Conservation (phyloP, 2,113 vertebrate species). For the Gymnarchus niloticus region DNA sequence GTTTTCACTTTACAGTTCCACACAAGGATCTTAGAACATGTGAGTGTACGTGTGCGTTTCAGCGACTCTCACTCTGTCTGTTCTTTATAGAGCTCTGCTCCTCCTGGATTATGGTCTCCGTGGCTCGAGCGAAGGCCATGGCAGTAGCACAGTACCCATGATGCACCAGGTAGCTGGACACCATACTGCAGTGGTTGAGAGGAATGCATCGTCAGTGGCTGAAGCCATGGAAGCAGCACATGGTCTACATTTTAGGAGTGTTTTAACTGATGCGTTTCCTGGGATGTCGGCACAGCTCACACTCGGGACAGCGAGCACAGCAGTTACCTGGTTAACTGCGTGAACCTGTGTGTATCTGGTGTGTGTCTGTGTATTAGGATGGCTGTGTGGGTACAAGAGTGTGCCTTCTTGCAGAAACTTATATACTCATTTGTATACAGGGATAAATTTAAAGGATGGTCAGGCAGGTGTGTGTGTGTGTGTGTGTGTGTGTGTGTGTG, state of each 20-base stretch:
- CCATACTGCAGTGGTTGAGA: slow-evolving; percentile 73
- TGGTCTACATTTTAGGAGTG: too few species aligned
- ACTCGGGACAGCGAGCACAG: not conserved
- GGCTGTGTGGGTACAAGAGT: not conserved
- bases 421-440: too few species aligned
- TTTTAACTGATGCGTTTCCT: not conserved
- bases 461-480: not conserved
- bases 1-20: too few species aligned
- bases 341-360: not conserved
- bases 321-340: not conserved
- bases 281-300: slow-evolving; percentile 6
- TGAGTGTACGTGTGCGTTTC: not conserved
- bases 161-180: slow-evolving; percentile 95
- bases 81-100: slow-evolving; percentile 97
- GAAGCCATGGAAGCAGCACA: not conserved
- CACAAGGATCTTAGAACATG: not conserved
- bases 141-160: slow-evolving; percentile 96
- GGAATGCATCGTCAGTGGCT: not conserved
- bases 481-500: not conserved
- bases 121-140: slow-evolving; percentile 90
- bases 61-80: slow-evolving; percentile 82
- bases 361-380: not conserved
- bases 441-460: not conserved
- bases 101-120: slow-evolving; percentile 92
- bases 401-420: too few species aligned